Evolutionary conservation across 2,888 invertebrate genomes (phyloP), one percentile per base, ranked within the genome.

Genomic region (Dolomedes plantarius): DNA sequence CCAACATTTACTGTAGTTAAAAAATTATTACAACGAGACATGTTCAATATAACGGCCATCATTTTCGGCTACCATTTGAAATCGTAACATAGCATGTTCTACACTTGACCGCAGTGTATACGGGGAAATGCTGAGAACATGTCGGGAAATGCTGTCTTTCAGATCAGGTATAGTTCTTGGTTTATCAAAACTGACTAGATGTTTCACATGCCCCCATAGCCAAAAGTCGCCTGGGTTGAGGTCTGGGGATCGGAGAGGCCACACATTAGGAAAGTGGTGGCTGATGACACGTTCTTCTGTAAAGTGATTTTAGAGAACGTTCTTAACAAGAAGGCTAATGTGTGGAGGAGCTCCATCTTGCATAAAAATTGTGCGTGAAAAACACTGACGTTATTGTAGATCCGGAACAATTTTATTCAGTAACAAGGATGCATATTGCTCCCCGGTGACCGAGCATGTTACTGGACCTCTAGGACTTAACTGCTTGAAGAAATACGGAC

Each of bases 211-310:
- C 19, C 46, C n/a, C 29, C 28, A 50, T 72, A 46, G 0, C 0
- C n/a, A 72, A 50, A 72, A 41, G 16, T 46, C n/a, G 11, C 28
- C 0, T 29, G 72, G 46, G 46, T 29, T 72, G 19, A 3, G 7
- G n/a, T 72, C 72, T 46, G 72, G 50, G 0, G n/a, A 71, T 46
- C 29, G 28, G 46, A 72, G n/a, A 46, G 71, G 5, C 13, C 71
- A 71, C 28, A 46, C 28, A 72, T 50, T 13, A 50, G 11, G 50
- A 69, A 69, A 69, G 28, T 72, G 72, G 13, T 16, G 7, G 72
- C 72, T 72, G 29, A 46, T 28, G 27, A 71, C 27, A 41, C 28
- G 71, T 28, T 71, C 46, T 71, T n/a, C 16, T 41, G 27, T 65
- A 50, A 50, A 50, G 19, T 6, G 50, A 50, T 50, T 50, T 50